Evolutionary conservation across 2,888 invertebrate genomes (phyloP).

Genomic region (Erebia epiphron): DNA sequence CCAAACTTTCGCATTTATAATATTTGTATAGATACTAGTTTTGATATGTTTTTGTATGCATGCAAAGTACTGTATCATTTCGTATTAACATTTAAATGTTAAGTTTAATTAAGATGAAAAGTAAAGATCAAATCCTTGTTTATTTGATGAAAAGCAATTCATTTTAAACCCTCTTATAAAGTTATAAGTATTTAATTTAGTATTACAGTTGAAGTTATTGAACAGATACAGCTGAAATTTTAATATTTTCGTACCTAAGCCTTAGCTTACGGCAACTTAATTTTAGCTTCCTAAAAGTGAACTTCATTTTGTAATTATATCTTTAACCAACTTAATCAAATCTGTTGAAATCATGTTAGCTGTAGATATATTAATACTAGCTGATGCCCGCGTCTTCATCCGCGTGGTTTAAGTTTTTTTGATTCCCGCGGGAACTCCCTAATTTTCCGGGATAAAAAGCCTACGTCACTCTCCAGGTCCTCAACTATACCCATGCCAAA

Average conservation of each 20-base stretch:
- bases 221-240: neutral
- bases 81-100: neutral
- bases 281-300: too few relatives aligned
- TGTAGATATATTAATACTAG: neutral
- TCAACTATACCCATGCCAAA: too few relatives aligned
- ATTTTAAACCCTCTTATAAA: neutral
- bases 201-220: neutral
- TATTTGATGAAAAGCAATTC: neutral
- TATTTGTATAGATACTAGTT: neutral
- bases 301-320: neutral
- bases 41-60: neutral
- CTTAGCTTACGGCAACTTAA: neutral
- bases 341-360: neutral
- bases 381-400: too few relatives aligned
- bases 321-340: neutral
- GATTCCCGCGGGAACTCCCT: too few relatives aligned
- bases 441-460: too few relatives aligned
- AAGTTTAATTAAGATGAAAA: too few relatives aligned
- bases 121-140: neutral
- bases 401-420: too few relatives aligned
- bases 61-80: neutral
- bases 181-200: too few relatives aligned
- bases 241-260: neutral
- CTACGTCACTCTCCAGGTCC: too few relatives aligned
- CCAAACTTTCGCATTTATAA: too few relatives aligned